Conservation (phyloP, 2,888 invertebrate species). For the Kryphioiulus occultus region DNA sequence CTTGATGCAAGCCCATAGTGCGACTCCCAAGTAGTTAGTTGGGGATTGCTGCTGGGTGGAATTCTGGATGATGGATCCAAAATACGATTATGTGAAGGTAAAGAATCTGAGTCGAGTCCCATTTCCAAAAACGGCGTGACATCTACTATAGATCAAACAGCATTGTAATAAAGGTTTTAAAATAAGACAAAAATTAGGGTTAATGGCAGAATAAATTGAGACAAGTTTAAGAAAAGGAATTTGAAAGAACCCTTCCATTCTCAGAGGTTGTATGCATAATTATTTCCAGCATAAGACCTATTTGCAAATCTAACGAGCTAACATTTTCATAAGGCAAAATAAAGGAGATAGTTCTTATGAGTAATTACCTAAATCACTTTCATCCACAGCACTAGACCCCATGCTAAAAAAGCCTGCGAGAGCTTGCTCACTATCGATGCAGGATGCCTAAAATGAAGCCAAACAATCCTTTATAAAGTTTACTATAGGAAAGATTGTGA, state of each 20-base stretch:
- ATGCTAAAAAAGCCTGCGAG: neutral
- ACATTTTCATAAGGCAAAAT: too few relatives aligned
- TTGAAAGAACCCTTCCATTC: too few relatives aligned
- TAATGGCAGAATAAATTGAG: too few relatives aligned
- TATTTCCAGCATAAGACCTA: too few relatives aligned
- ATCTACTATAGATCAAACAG: neutral
- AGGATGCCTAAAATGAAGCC: neutral
- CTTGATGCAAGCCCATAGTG: neutral
- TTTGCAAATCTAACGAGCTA: too few relatives aligned
- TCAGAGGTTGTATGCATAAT: too few relatives aligned
- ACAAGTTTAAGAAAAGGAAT: too few relatives aligned
- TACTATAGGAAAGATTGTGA: neutral
- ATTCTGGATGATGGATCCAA: neutral
- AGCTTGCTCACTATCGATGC: neutral
- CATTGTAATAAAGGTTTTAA: neutral
- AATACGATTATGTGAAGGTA: neutral
- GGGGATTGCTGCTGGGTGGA: neutral
- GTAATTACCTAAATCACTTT: neutral
- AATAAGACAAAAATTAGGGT: too few relatives aligned
- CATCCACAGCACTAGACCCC: neutral
- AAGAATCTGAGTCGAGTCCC: neutral
- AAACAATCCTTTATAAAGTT: neutral
- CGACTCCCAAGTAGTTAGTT: neutral
- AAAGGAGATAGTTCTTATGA: too few relatives aligned
- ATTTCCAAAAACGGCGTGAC: neutral